Base-by-base conservation (phyloP, 2,888 invertebrate genomes). In the Limulus polyphemus region DNA sequence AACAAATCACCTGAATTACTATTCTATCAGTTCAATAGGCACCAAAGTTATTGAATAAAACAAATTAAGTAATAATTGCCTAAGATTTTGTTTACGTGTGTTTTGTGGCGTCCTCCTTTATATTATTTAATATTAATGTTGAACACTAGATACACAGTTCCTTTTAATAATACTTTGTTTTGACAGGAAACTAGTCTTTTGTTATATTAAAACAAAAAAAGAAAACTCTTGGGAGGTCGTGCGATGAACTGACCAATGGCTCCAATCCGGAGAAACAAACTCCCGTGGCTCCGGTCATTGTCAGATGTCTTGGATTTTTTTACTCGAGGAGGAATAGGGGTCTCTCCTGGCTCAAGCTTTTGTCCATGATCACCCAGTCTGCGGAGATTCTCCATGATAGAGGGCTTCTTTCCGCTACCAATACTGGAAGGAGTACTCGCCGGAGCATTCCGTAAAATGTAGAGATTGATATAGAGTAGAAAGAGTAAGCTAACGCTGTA, bases 401-500 rank as follows among this genome's bases (percentile, higher is more conserved):
- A 64, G 7, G 64, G 59, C 54, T 58, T 59, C 11, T 64, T 48
- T 16, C 32, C 32, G 2, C 64, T 61, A 46, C 60, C 64, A 10
- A 64, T 61, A 46, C 62, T 64, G 14, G 62, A 55, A 10, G 63
- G 63, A 55, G 62, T 58, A 14, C 61, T 61, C 11, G 63, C 62
- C 10, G 66, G 62, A 10, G 63, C 58, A 55, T 91, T 90, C 83
- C 90, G 91, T 71, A 93, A 83, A 72, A 93, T 82, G 82, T 91
- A 92, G 81, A 91, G 90, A 83, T 92, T 92, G 71, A 92, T 91
- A 81, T 92, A 93, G 71, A 92, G 82, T 75, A 93, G 83, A 81
- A 93, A 93, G 73, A 92, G 81, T 78, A 93, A 90, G 80, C 91
- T 91, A 81, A 87, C 85, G 73, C 91, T 89, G 78, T 92, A 93